A percentile compares a stretch with the other conserved stretches of the same genome.
These are phyloP conservation scores for Bombus turneri DNA, from an alignment of 1,140 invertebrate genomes.

Conservation along the genomic window DNA sequence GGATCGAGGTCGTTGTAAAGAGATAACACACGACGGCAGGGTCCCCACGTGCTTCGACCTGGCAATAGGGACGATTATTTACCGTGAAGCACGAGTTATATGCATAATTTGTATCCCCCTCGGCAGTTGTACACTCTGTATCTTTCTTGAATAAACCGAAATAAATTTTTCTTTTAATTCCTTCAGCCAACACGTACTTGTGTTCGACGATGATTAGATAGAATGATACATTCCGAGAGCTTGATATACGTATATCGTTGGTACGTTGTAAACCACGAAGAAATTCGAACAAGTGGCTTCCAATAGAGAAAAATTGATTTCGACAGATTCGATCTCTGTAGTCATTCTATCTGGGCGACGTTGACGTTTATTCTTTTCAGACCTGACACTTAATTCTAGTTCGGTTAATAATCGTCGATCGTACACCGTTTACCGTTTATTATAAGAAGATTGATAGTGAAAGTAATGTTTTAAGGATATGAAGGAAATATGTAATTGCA, in stretches of 20 bases:
- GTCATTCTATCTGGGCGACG: constrained; percentile 20
- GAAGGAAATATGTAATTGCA: neutral
- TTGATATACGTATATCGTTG: neutral
- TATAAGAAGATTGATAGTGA: neutral
- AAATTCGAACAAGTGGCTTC: neutral
- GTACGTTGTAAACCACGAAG: no score
- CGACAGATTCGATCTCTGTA: neutral
- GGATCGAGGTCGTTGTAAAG: constrained; percentile 49
- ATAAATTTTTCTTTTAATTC: constrained; percentile 76
- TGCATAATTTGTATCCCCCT: constrained; percentile 67
- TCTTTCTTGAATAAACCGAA: constrained; percentile 75
- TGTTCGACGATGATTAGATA: neutral
- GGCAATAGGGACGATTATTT: constrained; percentile 57
- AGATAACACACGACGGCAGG: constrained; percentile 40
- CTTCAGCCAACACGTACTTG: constrained; percentile 55
- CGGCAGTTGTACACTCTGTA: constrained; percentile 69
- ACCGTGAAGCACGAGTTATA: constrained; percentile 49
- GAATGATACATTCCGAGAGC: constrained; percentile 7
- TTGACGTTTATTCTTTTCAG: constrained; percentile 27
- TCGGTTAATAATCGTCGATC: neutral
- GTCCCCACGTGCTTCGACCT: constrained; percentile 53
- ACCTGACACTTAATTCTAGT: neutral
- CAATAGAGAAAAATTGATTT: neutral
- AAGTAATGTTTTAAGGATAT: neutral
- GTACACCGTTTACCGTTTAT: neutral